Percentiles rank a stretch among this genome's conserved stretches.
These are phyloP conservation scores for Streptopelia turtur DNA, from an alignment of 2,797 vertebrate species.

Conservation along the genomic window DNA sequence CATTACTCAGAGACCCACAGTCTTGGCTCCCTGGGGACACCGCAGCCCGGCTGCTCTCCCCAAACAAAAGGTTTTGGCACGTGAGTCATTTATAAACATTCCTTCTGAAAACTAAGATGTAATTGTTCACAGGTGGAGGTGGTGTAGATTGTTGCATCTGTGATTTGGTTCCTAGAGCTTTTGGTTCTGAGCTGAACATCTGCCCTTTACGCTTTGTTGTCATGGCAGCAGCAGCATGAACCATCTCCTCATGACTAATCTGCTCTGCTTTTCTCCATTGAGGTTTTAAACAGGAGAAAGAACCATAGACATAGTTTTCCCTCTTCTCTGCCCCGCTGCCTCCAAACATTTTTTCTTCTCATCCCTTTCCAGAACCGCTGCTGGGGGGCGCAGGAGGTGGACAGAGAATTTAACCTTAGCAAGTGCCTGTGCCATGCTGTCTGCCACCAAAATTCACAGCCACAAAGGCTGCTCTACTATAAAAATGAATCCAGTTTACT, in stretches of 20 bases:
- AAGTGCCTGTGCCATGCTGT: not conserved
- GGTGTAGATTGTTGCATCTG: not conserved
- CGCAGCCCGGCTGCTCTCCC: not conserved
- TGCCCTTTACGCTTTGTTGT: conserved; percentile 2
- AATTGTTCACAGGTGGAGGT: not conserved
- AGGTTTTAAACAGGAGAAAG: conserved; percentile 7
- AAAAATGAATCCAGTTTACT: not conserved
- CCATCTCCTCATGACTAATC: conserved; percentile 23
- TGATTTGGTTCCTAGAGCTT: not conserved
- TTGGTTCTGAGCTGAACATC: not conserved
- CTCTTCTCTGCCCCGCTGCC: not conserved
- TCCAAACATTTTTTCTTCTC: not conserved
- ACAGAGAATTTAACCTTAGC: not conserved
- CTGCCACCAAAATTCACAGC: not conserved
- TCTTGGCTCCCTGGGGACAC: not conserved
- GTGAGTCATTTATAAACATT: not conserved
- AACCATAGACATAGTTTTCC: not conserved
- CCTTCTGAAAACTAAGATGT: not conserved
- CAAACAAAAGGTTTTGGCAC: not conserved
- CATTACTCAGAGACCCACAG: not conserved
- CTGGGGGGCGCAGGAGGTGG: not conserved
- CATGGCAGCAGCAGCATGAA: conserved; percentile 45
- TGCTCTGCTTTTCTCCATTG: not conserved
- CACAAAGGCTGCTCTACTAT: not conserved
- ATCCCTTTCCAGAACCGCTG: not conserved